Conservation (phyloP, 37 sponge, comb jelly and placozoan genomes). For the Hormiphora californensis region DNA sequence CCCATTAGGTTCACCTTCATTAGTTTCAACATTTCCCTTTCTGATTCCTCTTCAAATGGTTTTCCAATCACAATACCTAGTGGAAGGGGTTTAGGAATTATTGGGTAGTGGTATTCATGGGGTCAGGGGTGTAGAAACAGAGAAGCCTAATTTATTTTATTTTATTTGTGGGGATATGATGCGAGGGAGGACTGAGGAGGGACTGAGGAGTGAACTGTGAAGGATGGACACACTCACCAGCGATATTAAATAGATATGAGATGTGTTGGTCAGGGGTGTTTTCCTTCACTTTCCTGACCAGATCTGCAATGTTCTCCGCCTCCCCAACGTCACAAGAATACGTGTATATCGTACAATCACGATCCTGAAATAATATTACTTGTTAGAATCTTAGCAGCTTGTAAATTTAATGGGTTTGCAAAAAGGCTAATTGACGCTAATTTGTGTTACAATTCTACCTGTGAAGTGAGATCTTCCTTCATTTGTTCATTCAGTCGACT, state of each 20-base stretch:
- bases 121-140: not conserved
- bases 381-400: no score
- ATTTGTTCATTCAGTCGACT: not conserved
- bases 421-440: no score
- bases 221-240: not conserved
- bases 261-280: conserved; percentile 12
- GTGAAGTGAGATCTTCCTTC: not conserved
- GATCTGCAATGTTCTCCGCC: not conserved
- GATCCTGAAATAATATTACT: no score
- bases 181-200: not conserved
- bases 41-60: not conserved
- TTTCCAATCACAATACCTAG: conserved; percentile 16
- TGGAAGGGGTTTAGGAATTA: not conserved
- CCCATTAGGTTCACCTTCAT: conserved; percentile 30
- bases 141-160: not conserved
- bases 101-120: not conserved
- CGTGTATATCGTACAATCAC: not conserved
- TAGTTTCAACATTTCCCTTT: conserved; percentile 5
- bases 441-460: no score
- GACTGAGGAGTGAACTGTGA: not conserved
- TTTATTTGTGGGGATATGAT: not conserved
- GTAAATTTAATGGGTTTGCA: no score
- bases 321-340: conserved; percentile 34
- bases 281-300: not conserved
- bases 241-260: conserved; percentile 46